Conservation (phyloP, 2,888 invertebrate genomes). For the Meteorus colon region DNA sequence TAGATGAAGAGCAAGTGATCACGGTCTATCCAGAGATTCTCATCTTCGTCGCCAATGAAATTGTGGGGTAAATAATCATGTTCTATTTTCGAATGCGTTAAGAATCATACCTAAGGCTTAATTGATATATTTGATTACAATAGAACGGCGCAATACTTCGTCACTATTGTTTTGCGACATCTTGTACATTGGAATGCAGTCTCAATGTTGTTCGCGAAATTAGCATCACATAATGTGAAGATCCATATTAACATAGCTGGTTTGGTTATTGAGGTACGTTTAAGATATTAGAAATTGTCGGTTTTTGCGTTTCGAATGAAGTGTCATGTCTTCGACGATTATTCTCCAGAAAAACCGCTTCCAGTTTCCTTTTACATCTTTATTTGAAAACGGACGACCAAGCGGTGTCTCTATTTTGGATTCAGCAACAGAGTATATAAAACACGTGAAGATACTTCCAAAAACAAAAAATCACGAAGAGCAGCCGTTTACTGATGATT, state of each 20-base stretch:
- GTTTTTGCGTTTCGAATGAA: too few species aligned
- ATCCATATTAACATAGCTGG: not conserved
- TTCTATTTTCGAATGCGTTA: not conserved
- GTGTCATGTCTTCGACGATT: not conserved
- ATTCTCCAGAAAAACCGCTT: not conserved
- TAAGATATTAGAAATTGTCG: too few species aligned
- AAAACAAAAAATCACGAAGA: not conserved
- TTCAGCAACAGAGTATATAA: not conserved
- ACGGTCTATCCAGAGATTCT: not conserved
- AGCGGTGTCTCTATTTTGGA: not conserved
- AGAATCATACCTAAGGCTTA: not conserved
- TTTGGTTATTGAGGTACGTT: not conserved
- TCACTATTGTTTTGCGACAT: not conserved
- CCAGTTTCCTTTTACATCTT: not conserved
- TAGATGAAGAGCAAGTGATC: not conserved
- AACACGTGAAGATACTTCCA: not conserved
- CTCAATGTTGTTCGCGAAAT: not conserved
- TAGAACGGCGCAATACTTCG: not conserved
- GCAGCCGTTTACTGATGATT: not conserved
- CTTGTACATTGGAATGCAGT: not conserved
- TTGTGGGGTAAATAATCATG: not conserved
- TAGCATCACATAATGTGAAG: not conserved
- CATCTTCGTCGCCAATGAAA: not conserved
- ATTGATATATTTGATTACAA: not conserved
- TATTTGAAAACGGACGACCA: not conserved